Percentiles rank a stretch among this genome's conserved stretches.
Conservation (phyloP, 2,797 vertebrate species). For the Menidia menidia region DNA sequence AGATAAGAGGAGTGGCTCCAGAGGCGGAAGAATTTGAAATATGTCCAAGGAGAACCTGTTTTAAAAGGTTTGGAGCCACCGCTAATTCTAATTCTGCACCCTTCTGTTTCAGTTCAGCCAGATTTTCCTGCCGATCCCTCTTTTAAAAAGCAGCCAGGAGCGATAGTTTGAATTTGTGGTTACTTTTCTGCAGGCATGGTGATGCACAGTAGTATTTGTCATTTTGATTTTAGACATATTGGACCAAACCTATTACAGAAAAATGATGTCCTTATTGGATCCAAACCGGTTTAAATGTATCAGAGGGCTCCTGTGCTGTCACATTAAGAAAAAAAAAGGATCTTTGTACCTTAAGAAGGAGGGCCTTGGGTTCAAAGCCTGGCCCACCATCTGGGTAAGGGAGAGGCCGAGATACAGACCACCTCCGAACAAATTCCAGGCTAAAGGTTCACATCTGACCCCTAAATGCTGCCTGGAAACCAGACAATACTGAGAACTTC, state of each 20-base stretch:
- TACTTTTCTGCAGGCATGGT: too few species aligned
- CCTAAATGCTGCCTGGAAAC: slow-evolving; percentile 6
- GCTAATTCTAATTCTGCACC: neutral
- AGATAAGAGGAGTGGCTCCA: neutral
- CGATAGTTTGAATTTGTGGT: too few species aligned
- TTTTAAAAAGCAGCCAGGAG: too few species aligned
- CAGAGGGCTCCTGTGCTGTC: slow-evolving; percentile 1
- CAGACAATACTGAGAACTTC: neutral
- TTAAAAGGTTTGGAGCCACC: neutral
- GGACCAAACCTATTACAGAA: too few species aligned
- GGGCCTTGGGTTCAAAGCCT: neutral
- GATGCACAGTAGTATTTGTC: too few species aligned
- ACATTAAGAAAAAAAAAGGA: slow-evolving; percentile 26
- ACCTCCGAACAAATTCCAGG: neutral
- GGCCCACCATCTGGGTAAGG: neutral
- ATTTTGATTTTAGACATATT: too few species aligned
- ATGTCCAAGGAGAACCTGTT: neutral
- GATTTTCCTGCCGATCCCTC: neutral
- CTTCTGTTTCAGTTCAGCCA: neutral
- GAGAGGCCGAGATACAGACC: neutral
- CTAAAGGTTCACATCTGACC: slow-evolving; percentile 6
- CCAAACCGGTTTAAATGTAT: slow-evolving; percentile 6
- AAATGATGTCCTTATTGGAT: neutral
- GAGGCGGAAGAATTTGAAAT: neutral
- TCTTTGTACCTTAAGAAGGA: slow-evolving; percentile 32